Evolutionary conservation across 2,888 invertebrate species (phyloP).

Genomic region (Lepidonotus clava): DNA sequence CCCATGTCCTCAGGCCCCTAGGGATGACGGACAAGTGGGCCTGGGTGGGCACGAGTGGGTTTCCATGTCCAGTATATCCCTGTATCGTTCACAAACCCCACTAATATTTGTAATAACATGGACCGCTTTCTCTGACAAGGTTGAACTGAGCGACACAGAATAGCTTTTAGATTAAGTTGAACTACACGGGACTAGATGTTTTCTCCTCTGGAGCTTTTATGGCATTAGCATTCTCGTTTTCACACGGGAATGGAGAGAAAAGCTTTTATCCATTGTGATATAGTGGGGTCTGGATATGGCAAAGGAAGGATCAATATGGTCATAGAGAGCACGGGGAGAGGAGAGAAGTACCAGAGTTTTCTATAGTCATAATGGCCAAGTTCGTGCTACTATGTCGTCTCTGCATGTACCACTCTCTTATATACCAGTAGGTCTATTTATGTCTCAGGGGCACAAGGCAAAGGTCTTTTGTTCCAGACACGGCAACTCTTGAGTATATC

Average conservation of each 20-base stretch:
- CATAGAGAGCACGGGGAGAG: too few relatives aligned
- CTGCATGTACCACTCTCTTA: too few relatives aligned
- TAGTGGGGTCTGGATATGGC: neutral
- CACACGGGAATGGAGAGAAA: neutral
- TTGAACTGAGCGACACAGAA: neutral
- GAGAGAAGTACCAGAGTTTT: too few relatives aligned
- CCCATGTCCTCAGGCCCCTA: neutral
- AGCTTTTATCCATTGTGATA: neutral
- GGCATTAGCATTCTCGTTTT: neutral
- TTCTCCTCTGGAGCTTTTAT: neutral
- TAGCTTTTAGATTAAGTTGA: neutral
- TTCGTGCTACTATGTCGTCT: too few relatives aligned
- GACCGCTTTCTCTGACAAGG: neutral
- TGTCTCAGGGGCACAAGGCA: too few relatives aligned
- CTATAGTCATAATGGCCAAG: too few relatives aligned
- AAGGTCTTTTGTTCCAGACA: too few relatives aligned
- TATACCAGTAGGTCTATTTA: too few relatives aligned
- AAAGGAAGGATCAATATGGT: neutral
- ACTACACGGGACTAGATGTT: neutral
- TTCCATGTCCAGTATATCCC: conserved; percentile 1
- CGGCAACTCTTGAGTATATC: too few relatives aligned
- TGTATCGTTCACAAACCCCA: neutral
- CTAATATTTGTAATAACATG: neutral
- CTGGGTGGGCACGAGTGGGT: neutral
- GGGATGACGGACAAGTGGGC: neutral